Conservation (phyloP, 23 tunicate genomes). For the Ascidia mentula region DNA sequence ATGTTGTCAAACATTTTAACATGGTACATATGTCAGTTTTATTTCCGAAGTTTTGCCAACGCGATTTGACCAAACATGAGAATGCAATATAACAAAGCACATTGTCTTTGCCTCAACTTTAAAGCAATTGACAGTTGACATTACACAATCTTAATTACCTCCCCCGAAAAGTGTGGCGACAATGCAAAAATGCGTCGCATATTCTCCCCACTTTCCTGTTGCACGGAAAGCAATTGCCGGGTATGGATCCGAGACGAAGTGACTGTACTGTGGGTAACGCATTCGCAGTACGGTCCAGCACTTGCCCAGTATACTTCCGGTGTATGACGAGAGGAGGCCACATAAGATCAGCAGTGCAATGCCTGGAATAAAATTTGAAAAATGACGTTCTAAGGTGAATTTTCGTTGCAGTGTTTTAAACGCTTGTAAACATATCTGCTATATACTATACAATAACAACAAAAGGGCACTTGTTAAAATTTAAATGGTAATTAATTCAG, state of each 20-base stretch:
- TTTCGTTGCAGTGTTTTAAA: too few relatives aligned
- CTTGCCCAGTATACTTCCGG: conserved; percentile 75
- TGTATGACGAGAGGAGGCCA: conserved; percentile 73
- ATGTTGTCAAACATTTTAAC: too few relatives aligned
- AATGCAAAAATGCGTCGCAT: conserved; percentile 62
- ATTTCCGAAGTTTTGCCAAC: too few relatives aligned
- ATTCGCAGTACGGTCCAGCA: conserved; percentile 76
- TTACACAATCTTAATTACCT: conserved; percentile 36
- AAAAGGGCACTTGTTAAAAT: too few relatives aligned
- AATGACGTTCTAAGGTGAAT: background rate
- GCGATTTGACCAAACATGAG: too few relatives aligned
- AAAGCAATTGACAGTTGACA: too few relatives aligned
- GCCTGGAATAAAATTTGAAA: conserved; percentile 12
- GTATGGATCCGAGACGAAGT: conserved; percentile 72
- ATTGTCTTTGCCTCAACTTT: too few relatives aligned
- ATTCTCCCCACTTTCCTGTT: conserved; percentile 71
- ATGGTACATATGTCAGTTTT: too few relatives aligned
- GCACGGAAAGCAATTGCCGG: conserved; percentile 83
- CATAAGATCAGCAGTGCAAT: conserved; percentile 68
- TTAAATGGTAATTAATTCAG: too few relatives aligned
- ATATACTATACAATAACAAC: too few relatives aligned
- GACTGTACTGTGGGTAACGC: conserved; percentile 59
- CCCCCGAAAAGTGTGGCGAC: conserved; percentile 73
- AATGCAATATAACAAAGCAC: too few relatives aligned
- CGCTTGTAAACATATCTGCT: too few relatives aligned